Evolutionary conservation across 64 coral and sea anemone species (phyloP).

Genomic region (Porites australiensis): DNA sequence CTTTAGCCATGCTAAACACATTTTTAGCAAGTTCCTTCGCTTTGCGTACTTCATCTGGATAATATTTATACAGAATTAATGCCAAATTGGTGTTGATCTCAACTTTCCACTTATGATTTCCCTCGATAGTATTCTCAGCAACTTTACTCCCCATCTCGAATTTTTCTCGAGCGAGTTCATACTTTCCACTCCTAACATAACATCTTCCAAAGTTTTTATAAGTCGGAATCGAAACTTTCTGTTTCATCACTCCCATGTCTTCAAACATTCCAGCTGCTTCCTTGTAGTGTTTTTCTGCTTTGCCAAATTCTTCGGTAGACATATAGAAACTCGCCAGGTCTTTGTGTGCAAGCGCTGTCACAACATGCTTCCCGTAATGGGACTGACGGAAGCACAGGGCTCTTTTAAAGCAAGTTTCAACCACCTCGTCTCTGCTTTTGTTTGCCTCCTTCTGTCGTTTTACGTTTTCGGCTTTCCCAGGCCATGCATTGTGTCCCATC

Average conservation of each 20-base stretch:
- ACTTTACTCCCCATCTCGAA: conserved; percentile 24
- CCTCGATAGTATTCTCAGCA: conserved; percentile 51
- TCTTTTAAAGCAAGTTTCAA: background rate
- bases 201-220: conserved; percentile 61
- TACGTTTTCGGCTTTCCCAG: background rate
- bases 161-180: background rate
- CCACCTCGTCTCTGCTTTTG: too few relatives aligned
- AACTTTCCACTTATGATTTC: conserved; percentile 56
- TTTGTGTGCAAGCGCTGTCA: conserved; percentile 61
- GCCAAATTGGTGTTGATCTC: conserved; percentile 49
- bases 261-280: conserved; percentile 44
- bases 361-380: conserved; percentile 27
- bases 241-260: background rate
- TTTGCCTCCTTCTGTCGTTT: conserved; percentile 9
- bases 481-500: conserved; percentile 22
- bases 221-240: conserved; percentile 42
- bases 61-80: conserved; percentile 25
- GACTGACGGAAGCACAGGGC: background rate
- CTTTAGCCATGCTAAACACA: conserved; percentile 42
- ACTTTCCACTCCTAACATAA: background rate
- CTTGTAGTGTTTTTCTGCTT: conserved; percentile 35
- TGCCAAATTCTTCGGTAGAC: background rate
- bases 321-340: conserved; percentile 46
- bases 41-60: background rate
- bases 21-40: conserved; percentile 30